Conservation (phyloP, 2,797 vertebrate species). For the Oryzias sinensis region DNA sequence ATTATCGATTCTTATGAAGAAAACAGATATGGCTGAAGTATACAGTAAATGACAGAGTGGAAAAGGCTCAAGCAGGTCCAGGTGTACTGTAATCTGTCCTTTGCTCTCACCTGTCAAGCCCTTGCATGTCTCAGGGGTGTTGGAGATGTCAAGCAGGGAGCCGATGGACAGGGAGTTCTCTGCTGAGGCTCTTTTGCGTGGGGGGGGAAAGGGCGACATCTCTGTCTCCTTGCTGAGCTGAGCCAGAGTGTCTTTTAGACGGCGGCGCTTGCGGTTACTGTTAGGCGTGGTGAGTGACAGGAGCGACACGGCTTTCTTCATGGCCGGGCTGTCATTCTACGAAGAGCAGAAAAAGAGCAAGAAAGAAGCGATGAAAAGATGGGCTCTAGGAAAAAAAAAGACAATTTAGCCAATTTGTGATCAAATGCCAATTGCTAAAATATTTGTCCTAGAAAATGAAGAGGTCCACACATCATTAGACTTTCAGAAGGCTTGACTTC, state of each 20-base stretch:
- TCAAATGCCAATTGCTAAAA: too few species aligned
- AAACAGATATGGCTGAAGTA: neutral
- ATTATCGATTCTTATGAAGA: slow-evolving; percentile 11
- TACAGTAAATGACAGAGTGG: too few species aligned
- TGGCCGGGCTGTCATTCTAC: slow-evolving; percentile 87
- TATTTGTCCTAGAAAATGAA: too few species aligned
- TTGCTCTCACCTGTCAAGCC: slow-evolving; percentile 77
- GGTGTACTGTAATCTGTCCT: too few species aligned
- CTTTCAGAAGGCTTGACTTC: neutral
- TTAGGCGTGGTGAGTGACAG: slow-evolving; percentile 91
- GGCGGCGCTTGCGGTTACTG: slow-evolving; percentile 91
- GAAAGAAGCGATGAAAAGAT: neutral
- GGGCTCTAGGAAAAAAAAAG: too few species aligned
- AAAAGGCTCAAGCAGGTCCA: too few species aligned
- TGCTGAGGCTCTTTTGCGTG: slow-evolving; percentile 90
- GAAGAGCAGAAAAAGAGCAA: neutral
- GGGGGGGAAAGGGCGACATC: slow-evolving; percentile 89
- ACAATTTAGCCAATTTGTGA: too few species aligned
- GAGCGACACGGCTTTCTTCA: slow-evolving; percentile 93
- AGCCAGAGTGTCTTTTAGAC: slow-evolving; percentile 90
- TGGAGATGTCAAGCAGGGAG: slow-evolving; percentile 94
- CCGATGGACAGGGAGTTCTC: slow-evolving; percentile 92
- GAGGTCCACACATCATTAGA: neutral
- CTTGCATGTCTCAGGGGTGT: slow-evolving; percentile 89
- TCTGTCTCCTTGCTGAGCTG: slow-evolving; percentile 92